Percentiles rank a stretch among this genome's conserved stretches.
Conservation (phyloP, 2,797 vertebrate species). For the Tragelaphus oryx region DNA sequence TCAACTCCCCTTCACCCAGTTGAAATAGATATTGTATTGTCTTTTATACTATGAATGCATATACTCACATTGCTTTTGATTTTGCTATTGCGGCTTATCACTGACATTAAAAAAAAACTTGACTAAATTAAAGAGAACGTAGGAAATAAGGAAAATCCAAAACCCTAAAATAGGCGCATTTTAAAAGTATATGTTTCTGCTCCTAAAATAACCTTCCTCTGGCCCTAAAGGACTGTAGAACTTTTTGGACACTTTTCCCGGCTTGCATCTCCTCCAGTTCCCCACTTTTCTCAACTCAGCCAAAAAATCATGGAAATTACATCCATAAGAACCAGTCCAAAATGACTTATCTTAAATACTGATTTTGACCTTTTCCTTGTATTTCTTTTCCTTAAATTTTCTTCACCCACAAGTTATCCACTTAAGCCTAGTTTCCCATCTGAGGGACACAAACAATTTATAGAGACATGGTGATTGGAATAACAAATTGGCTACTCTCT, state of each 20-base stretch:
- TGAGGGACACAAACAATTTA: background rate
- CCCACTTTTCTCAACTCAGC: background rate
- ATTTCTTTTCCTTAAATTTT: background rate
- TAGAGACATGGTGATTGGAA: background rate
- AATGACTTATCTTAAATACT: background rate
- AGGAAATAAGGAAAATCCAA: slow-evolving; percentile 48
- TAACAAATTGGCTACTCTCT: background rate
- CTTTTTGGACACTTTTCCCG: slow-evolving; percentile 1
- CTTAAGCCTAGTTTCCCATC: background rate
- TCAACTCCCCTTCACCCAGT: background rate
- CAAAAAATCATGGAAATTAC: background rate
- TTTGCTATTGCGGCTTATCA: slow-evolving; percentile 20
- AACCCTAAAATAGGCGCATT: slow-evolving; percentile 39
- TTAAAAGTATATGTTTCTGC: slow-evolving; percentile 53
- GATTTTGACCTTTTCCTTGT: background rate
- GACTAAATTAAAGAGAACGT: slow-evolving; percentile 37
- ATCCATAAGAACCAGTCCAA: background rate
- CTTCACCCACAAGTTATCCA: background rate
- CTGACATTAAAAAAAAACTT: background rate
- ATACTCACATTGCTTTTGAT: background rate
- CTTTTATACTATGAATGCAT: background rate
- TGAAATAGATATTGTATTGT: slow-evolving; percentile 19
- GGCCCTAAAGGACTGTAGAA: background rate
- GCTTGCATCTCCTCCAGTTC: background rate
- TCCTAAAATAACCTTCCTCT: slow-evolving; percentile 53